These are phyloP conservation scores for Merodon equestris DNA, from an alignment of 2,888 invertebrate species.

Conservation along the genomic window DNA sequence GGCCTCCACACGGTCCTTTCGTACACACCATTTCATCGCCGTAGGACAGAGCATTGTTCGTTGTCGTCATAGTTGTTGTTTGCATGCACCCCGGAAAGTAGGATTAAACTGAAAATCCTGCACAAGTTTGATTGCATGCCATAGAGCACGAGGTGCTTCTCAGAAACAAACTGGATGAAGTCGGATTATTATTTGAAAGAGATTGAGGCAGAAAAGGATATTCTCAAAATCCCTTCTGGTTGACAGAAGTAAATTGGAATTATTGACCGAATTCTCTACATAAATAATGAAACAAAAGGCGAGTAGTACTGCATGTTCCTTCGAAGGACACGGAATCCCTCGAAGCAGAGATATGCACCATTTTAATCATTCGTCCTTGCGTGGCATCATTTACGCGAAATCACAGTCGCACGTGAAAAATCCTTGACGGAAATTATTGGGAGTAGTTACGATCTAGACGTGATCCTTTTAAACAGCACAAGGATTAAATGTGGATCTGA, in stretches of 20 bases:
- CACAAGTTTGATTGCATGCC: slow-evolving; percentile 37
- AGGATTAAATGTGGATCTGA: slow-evolving; percentile 41
- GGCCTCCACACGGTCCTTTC: slow-evolving; percentile 10
- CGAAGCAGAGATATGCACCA: slow-evolving; percentile 11
- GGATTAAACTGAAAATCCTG: slow-evolving; percentile 39
- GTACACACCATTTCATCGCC: slow-evolving; percentile 19
- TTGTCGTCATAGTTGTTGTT: slow-evolving; percentile 42
- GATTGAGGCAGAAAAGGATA: not conserved
- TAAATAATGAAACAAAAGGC: slow-evolving; percentile 6
- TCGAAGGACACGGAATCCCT: slow-evolving; percentile 7
- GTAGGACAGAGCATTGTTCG: slow-evolving; percentile 37
- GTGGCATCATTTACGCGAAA: slow-evolving; percentile 55
- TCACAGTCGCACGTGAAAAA: slow-evolving; percentile 32
- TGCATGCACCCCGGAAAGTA: slow-evolving; percentile 23
- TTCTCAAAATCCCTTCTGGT: slow-evolving; percentile 16
- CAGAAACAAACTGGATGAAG: no score
- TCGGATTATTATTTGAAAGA: slow-evolving; percentile 22
- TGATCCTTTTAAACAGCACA: slow-evolving; percentile 56
- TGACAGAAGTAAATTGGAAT: slow-evolving; percentile 38
- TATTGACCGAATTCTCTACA: slow-evolving; percentile 34
- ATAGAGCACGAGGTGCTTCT: not conserved
- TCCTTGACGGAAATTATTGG: slow-evolving; percentile 41
- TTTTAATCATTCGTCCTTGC: slow-evolving; percentile 14
- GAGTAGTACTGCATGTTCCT: not conserved
- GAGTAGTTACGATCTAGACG: slow-evolving; percentile 31